Evolutionary conservation across 1,140 invertebrate genomes (phyloP), one percentile per base, ranked within the genome.

Genomic region (Venturia canescens): DNA sequence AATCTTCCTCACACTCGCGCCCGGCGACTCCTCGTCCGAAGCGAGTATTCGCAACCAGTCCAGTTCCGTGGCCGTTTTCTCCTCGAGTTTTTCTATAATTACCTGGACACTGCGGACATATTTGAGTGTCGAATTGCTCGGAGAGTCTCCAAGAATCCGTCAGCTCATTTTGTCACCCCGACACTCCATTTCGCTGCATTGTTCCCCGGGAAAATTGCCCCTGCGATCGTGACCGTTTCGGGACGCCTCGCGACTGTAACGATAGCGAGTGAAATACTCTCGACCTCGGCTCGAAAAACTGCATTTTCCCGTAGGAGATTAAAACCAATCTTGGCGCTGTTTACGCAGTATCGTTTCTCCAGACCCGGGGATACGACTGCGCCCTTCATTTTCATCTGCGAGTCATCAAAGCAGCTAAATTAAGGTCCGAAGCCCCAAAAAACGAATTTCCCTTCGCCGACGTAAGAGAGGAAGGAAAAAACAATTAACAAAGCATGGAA

Each of bases 31-130:
- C 60, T 77, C 75, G 38, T 77, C 29, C 31, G 31, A 34, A n/a
- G 4, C 18, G 3, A 23, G 21, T 5, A 3, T 5, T 63, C 31
- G 9, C 18, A 69, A 27, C 66, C 27, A 69, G 29, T 31, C 16
- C n/a, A 63, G 60, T 26, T 63, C 23, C n/a, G 7, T 23, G 3
- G 26, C n/a, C 60, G 26, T 44, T 13, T 1, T 1, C 5, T 15
- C 66, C 66, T 18, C 27, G 27, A 53, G 48, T 48, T 38, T 29
- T 77, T 77, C 21, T 77, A 77, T 90, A 90, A 91, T 90, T 91
- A 91, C 87, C 85, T 83, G 67, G 84, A 87, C 86, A 88, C 83
- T 86, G 85, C 85, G 87, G 87, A 88, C 88, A 87, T 90, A 89
- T 89, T 89, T 87, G n/a, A n/a, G 80, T 90, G 87, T 89, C 77